phyloP scores from a whole-genome alignment of 2,888 invertebrate genomes.

The Alloplasta piceator region DNA sequence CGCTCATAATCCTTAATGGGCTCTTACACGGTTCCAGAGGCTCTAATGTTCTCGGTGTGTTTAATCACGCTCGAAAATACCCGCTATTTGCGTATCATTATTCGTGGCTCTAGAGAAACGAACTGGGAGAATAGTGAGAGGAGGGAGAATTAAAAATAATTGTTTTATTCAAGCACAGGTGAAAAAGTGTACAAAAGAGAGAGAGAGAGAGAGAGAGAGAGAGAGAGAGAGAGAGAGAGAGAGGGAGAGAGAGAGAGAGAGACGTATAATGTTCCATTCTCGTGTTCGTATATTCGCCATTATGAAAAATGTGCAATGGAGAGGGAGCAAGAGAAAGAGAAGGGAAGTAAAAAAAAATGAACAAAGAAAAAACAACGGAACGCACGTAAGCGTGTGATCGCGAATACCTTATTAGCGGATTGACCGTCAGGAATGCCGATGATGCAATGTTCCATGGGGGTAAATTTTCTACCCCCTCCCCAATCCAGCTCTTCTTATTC shows the following conservation, averaged over 20 bases:
- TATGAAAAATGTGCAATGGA: slow-evolving; percentile 5
- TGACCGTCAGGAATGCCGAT: slow-evolving; percentile 61
- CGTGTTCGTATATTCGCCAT: slow-evolving; percentile 25
- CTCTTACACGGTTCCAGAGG: neutral
- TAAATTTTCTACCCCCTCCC: slow-evolving; percentile 6
- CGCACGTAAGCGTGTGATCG: slow-evolving; percentile 46
- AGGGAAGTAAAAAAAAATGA: slow-evolving; percentile 19
- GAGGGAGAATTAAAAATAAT: slow-evolving; percentile 46
- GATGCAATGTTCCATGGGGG: slow-evolving; percentile 42
- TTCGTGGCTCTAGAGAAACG: slow-evolving; percentile 27
- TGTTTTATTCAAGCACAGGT: slow-evolving; percentile 39
- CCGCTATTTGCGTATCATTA: slow-evolving; percentile 54
- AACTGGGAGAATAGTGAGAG: no score
- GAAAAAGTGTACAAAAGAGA: slow-evolving; percentile 33
- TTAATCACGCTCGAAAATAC: slow-evolving; percentile 48
- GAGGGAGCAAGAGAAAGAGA: neutral
- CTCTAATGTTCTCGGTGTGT: slow-evolving; percentile 11
- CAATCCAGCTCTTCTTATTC: neutral
- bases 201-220: slow-evolving; percentile 19
- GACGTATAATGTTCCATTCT: slow-evolving; percentile 48
- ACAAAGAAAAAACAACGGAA: slow-evolving; percentile 26
- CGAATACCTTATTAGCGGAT: slow-evolving; percentile 63
- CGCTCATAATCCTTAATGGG: no score
- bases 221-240: slow-evolving; percentile 23
- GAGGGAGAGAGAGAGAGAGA: slow-evolving; percentile 19